These are phyloP conservation scores for Acinonyx jubatus DNA, from an alignment of 2,113 vertebrate genomes.

Conservation along the genomic window DNA sequence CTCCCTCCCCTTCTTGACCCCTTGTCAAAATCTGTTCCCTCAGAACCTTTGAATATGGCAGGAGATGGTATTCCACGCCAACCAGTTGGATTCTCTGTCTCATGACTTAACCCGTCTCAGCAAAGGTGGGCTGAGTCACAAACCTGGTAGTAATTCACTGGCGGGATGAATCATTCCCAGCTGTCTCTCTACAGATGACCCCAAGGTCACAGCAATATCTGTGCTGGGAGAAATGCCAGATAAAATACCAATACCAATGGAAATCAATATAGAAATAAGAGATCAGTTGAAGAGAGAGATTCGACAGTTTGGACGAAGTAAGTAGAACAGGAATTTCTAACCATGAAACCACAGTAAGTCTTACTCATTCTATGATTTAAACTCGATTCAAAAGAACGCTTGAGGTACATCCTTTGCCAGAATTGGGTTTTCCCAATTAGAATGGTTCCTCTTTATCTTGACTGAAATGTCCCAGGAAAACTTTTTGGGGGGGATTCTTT, in stretches of 20 bases:
- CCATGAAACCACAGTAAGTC: neutral
- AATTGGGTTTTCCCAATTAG: neutral
- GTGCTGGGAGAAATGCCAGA: neutral
- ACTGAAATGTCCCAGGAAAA: neutral
- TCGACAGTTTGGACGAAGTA: conserved; percentile 93
- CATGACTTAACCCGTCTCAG: conserved; percentile 46
- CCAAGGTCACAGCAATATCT: neutral
- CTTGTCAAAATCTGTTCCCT: conserved; percentile 74
- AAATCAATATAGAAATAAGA: conserved; percentile 89
- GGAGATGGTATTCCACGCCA: conserved; percentile 77
- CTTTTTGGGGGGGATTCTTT: neutral
- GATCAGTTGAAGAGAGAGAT: conserved; percentile 92
- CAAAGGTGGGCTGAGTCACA: conserved; percentile 86
- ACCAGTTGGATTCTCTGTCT: conserved; percentile 79
- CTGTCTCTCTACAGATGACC: conserved; percentile 82
- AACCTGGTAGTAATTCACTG: conserved; percentile 71
- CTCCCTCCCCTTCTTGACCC: conserved; percentile 12
- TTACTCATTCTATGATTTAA: neutral
- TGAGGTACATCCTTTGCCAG: neutral
- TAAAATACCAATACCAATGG: neutral
- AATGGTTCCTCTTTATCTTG: neutral
- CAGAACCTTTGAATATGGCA: conserved; percentile 68
- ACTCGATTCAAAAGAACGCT: neutral
- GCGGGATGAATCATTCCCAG: conserved; percentile 65
- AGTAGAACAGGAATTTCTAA: conserved; percentile 77